Percentiles rank a stretch among this genome's conserved stretches.
phyloP scores from a whole-genome alignment of 2,888 invertebrate species.

The Polydrusus tereticollis region DNA sequence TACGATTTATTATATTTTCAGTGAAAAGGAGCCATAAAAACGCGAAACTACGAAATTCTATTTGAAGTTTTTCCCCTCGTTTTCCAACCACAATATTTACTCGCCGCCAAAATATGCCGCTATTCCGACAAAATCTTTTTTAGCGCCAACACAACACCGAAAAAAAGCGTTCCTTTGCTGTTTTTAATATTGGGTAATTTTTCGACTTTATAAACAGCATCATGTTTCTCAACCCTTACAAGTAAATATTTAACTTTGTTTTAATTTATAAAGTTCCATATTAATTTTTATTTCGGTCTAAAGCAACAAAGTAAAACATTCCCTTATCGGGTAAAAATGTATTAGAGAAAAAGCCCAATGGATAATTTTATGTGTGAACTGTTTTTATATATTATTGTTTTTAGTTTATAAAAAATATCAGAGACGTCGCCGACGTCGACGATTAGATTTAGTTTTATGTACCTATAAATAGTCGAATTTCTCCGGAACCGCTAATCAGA shows the following conservation, averaged over 20 bases:
- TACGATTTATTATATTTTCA: constrained; percentile 57
- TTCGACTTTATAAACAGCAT: background rate
- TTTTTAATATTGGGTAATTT: background rate
- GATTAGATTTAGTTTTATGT: too few species aligned
- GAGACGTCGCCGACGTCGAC: too few species aligned
- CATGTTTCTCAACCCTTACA: constrained; percentile 14
- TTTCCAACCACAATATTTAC: constrained; percentile 20
- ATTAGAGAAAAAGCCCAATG: too few species aligned
- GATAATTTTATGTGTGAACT: too few species aligned
- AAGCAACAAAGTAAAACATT: background rate
- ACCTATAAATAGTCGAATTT: too few species aligned
- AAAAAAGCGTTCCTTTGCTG: background rate
- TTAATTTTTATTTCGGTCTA: constrained; percentile 26
- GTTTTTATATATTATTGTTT: too few species aligned
- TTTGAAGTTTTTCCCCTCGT: constrained; percentile 54
- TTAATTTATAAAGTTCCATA: constrained; percentile 40
- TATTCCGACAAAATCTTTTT: background rate
- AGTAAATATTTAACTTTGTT: constrained; percentile 38
- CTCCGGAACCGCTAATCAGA: too few species aligned
- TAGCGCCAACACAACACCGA: background rate
- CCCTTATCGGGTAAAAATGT: background rate
- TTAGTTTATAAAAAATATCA: too few species aligned
- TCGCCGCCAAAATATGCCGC: constrained; percentile 4
- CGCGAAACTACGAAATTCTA: constrained; percentile 54
- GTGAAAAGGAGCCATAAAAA: constrained; percentile 55